Evolutionary conservation across 1,140 invertebrate genomes (phyloP), one percentile per base, ranked within the genome.

Genomic region (Leptinotarsa lineolata): DNA sequence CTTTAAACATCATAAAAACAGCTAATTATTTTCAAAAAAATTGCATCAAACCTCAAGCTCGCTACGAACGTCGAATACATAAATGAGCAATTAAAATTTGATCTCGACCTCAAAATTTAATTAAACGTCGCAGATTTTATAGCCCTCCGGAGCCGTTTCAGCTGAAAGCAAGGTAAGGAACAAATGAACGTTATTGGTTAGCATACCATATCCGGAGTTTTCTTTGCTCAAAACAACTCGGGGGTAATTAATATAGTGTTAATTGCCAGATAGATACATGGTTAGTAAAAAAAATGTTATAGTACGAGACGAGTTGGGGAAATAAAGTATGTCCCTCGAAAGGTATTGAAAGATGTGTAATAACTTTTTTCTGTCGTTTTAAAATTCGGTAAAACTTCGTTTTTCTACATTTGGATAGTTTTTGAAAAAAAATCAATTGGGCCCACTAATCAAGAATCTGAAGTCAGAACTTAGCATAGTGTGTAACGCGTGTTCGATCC

Each of bases 191-290:
- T 54, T 54, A 54, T 54, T 15, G 48, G 16, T 13, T 54, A 4
- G 16, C 48, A 54, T n/a, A 54, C 48, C 48, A 54, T 54, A 54
- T 54, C 48, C 48, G 48, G 48, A 54, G 15, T 39, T 54, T 54
- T 54, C 48, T 54, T 54, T 8, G 16, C 48, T 16, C 6, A 54
- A 54, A 54, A 54, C 16, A 16, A 54, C n/a, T 54, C 30, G n/a
- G n/a, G n/a, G n/a, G 48, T 54, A n/a, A 54, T 54, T 54, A 54
- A 54, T 54, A 54, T 15, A 54, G 48, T 54, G 48, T 54, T 54
- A 54, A 54, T 54, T 18, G 48, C 15, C 15, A 54, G 48, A 54
- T 16, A 54, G n/a, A 18, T n/a, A 54, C n/a, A 18, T 4, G n/a
- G 48, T 54, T 54, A 15, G 48, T 54, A 13, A 18, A 18, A 46